Conservation (phyloP, 1,140 invertebrate genomes). For the Lordiphosa collinella region DNA sequence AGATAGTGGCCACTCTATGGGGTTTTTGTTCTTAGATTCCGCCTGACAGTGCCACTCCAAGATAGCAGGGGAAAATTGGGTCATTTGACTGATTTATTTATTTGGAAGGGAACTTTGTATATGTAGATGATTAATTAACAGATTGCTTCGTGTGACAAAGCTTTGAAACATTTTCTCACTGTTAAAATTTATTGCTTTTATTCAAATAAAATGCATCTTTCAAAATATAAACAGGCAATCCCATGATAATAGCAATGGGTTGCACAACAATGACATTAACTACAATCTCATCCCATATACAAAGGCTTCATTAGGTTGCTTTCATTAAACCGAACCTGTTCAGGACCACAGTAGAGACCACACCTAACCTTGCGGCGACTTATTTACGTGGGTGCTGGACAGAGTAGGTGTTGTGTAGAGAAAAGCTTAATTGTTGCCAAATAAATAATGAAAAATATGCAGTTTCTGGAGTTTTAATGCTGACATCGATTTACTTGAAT, state of each 20-base stretch:
- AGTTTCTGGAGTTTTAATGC: too few relatives aligned
- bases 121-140: constrained; percentile 59
- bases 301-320: constrained; percentile 26
- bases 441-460: too few relatives aligned
- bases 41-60: constrained; percentile 37
- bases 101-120: constrained; percentile 58
- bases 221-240: too few relatives aligned
- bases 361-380: constrained; percentile 14
- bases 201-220: not conserved
- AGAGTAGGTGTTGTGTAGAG: constrained; percentile 20
- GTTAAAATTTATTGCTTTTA: constrained; percentile 23
- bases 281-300: not conserved
- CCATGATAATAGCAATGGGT: constrained; percentile 21
- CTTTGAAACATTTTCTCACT: constrained; percentile 5
- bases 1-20: constrained; percentile 8
- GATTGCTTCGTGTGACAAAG: constrained; percentile 22
- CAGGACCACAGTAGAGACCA: constrained; percentile 4
- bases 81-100: constrained; percentile 55
- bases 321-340: constrained; percentile 10
- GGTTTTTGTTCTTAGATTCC: constrained; percentile 29
- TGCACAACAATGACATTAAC: constrained; percentile 16
- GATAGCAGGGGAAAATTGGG: constrained; percentile 43
- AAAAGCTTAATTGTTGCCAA: too few relatives aligned
- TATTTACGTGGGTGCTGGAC: constrained; percentile 6
- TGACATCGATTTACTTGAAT: too few relatives aligned